Evolutionary conservation across 2,888 invertebrate genomes (phyloP).

Genomic region (Ichneumoninae sp.): DNA sequence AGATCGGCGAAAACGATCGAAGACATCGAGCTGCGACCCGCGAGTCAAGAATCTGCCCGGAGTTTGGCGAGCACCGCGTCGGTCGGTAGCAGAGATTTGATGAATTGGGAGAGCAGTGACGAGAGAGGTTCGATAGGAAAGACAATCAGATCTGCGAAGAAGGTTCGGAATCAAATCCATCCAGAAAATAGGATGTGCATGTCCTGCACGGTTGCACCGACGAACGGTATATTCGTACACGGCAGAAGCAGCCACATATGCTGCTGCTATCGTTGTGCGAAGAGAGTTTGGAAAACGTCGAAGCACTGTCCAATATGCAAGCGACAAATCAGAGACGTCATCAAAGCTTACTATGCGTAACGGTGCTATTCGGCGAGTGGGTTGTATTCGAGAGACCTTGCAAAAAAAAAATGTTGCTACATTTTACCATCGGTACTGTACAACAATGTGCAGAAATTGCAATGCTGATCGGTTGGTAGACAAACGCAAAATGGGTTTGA

Average conservation of each 20-base stretch:
- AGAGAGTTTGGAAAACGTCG: conserved; percentile 88
- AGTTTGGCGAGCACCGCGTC: conserved; percentile 46
- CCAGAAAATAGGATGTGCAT: conserved; percentile 86
- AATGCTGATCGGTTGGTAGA: neutral
- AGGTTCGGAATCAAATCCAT: conserved; percentile 39
- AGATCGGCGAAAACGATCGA: conserved; percentile 17
- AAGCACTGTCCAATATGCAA: conserved; percentile 90
- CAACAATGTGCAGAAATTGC: neutral
- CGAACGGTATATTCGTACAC: conserved; percentile 89
- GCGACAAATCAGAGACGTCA: conserved; percentile 88
- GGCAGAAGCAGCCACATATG: conserved; percentile 89
- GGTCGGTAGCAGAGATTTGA: neutral
- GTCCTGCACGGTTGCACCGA: conserved; percentile 87
- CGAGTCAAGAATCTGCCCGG: conserved; percentile 53
- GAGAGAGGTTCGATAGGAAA: conserved; percentile 12
- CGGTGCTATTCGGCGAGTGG: neutral
- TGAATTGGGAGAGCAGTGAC: conserved; percentile 9
- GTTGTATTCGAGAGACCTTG: neutral
- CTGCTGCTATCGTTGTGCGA: conserved; percentile 90
- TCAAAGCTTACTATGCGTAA: conserved; percentile 86
- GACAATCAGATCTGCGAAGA: conserved; percentile 19
- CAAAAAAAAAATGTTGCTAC: neutral
- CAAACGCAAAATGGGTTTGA: neutral
- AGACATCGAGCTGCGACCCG: neutral
- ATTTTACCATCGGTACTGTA: neutral